Evolutionary conservation across 2,888 invertebrate genomes (phyloP).

Genomic region (Congeria kusceri): DNA sequence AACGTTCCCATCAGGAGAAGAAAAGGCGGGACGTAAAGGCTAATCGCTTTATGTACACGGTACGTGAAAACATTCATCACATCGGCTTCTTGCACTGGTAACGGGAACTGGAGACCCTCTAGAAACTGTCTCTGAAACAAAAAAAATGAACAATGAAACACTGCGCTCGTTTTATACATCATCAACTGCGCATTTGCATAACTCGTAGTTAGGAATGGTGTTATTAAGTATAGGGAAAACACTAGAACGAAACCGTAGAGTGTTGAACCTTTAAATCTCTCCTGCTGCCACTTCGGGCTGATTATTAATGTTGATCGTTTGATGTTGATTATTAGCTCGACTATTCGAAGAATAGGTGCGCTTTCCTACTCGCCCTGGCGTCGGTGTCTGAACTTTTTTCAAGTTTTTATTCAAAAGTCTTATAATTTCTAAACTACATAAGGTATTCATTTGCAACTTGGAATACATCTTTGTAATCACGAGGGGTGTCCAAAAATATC

Average conservation of each 20-base stretch:
- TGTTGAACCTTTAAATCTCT: not conserved
- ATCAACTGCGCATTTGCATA: not conserved
- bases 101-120: not conserved
- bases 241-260: not conserved
- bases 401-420: too few relatives aligned
- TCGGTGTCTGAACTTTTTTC: too few relatives aligned
- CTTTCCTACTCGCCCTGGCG: too few relatives aligned
- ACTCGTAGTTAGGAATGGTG: too few relatives aligned
- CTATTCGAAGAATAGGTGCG: too few relatives aligned
- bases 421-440: too few relatives aligned
- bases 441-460: too few relatives aligned
- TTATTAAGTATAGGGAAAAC: too few relatives aligned
- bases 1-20: constrained; percentile 82
- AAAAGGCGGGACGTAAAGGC: constrained; percentile 80
- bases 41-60: constrained; percentile 71
- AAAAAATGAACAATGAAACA: not conserved
- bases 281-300: not conserved
- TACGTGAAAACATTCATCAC: constrained; percentile 65
- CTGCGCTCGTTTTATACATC: not conserved
- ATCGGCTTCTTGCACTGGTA: not conserved
- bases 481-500: too few relatives aligned
- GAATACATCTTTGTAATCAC: too few relatives aligned
- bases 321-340: too few relatives aligned
- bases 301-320: too few relatives aligned
- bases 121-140: constrained; percentile 29